A percentile compares a stretch with the other conserved stretches of the same genome.
These are phyloP conservation scores for Octopus sinensis DNA, from an alignment of 1,140 invertebrate species.

Conservation along the genomic window DNA sequence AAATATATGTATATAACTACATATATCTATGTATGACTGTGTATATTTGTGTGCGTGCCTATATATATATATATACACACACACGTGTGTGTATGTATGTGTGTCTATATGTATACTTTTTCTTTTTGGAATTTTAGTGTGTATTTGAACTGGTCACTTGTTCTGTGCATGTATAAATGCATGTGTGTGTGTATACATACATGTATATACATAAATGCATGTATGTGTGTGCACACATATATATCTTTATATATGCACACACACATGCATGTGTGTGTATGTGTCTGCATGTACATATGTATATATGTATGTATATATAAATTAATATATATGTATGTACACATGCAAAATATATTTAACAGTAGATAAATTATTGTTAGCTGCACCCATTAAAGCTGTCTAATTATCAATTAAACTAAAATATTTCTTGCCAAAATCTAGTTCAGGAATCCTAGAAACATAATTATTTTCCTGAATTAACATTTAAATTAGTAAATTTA, in stretches of 20 bases:
- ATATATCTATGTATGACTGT: background rate
- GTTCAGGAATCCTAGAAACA: background rate
- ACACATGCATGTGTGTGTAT: background rate
- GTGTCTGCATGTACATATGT: background rate
- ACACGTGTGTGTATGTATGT: background rate
- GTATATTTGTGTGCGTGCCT: background rate
- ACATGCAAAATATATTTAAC: background rate
- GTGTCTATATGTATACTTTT: background rate
- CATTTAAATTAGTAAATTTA: background rate
- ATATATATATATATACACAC: background rate
- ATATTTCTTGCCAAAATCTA: background rate
- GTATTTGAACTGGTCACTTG: background rate
- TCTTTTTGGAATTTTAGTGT: background rate
- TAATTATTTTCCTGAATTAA: background rate
- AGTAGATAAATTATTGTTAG: background rate
- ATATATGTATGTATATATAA: background rate
- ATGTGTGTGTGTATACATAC: background rate
- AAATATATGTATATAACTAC: background rate
- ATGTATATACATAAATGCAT: background rate
- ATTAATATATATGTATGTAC: constrained; percentile 12
- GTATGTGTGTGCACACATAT: background rate
- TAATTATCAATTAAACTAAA: background rate
- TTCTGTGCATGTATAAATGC: background rate
- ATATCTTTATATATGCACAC: background rate
- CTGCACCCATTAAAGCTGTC: background rate